phyloP scores from a whole-genome alignment of 2,888 invertebrate species.

The Cheilosia vulpina region DNA sequence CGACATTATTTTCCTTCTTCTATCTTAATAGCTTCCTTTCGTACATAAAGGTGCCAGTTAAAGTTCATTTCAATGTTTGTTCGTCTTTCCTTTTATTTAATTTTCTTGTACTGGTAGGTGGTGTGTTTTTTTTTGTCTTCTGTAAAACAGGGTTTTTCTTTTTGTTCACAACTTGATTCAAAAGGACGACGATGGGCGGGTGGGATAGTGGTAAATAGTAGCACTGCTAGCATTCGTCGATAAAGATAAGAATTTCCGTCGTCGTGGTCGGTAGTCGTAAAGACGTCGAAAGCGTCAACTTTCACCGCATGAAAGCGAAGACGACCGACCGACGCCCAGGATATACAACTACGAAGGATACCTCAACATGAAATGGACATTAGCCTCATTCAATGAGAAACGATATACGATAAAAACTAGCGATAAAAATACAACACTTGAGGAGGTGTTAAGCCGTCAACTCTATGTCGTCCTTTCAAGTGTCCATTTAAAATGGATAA shows the following conservation, averaged over 20 bases:
- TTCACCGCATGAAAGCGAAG: not conserved
- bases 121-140: not conserved
- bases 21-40: conserved; percentile 74
- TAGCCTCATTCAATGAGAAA: conserved; percentile 73
- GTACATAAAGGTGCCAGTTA: conserved; percentile 74
- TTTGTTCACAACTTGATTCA: conserved; percentile 53
- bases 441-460: conserved; percentile 73
- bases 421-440: conserved; percentile 73
- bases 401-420: conserved; percentile 73
- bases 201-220: conserved; percentile 64
- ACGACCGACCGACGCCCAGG: not conserved
- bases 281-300: conserved; percentile 47
- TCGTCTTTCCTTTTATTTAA: conserved; percentile 64
- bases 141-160: not conserved
- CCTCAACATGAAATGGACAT: conserved; percentile 75
- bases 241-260: conserved; percentile 75
- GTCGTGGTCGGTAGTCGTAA: conserved; percentile 36
- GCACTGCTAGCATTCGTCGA: conserved; percentile 73
- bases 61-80: conserved; percentile 75
- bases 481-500: conserved; percentile 71
- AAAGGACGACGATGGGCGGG: conserved; percentile 50
- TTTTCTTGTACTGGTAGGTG: conserved; percentile 40
- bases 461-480: conserved; percentile 64
- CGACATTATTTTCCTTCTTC: conserved; percentile 74
- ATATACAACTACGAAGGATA: conserved; percentile 56